Base-by-base conservation (phyloP, 2,888 invertebrate species). In the Torymus tubicola region DNA sequence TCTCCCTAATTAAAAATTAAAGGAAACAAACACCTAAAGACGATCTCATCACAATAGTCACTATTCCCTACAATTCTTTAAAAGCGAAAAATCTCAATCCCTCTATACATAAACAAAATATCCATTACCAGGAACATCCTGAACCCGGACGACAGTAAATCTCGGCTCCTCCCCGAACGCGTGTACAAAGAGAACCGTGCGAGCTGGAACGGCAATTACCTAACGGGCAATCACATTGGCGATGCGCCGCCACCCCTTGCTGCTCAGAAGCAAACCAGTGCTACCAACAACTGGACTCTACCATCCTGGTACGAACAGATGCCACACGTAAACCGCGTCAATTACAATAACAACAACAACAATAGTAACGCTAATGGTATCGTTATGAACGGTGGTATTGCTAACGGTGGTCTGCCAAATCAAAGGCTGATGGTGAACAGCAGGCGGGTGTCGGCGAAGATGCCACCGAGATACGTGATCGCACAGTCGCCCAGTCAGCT, bases 391-490 rank as follows among this genome's bases (percentile, higher is more conserved):
- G 42, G 10, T 24, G 24, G 13, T 63, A n/a, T 10, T 57, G 12
- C 2, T 5, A 68, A 24, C 50, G 24, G 16, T 16, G 12, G 13
- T 18, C n/a, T 57, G 3, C 11, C 65, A 18, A 42, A 12, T 21
- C 73, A 64, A 8, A 31, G 63, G 1, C 52, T 65, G 16, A 21
- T 74, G 12, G 60, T 13, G 0, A 90, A 88, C 69, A 85, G 81
- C 21, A 85, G 89, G 24, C 89, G 88, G 69, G 86, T 88, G 1
- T 89, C 90, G 2, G 95, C 94, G 2, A 96, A 96, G 85, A 95
- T 78, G 53, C 80, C 82, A 0, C 24, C 72, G 4, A 53, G 70
- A 16, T 82, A 80, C 78, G 80, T 68, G 16, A 58, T 82, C 50
- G 82, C 82, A 2, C 82, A 82, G 55, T 80, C 82, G 60, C 82